These are phyloP conservation scores for Rachycentron canadum DNA, from an alignment of 2,797 vertebrate genomes.

Conservation along the genomic window DNA sequence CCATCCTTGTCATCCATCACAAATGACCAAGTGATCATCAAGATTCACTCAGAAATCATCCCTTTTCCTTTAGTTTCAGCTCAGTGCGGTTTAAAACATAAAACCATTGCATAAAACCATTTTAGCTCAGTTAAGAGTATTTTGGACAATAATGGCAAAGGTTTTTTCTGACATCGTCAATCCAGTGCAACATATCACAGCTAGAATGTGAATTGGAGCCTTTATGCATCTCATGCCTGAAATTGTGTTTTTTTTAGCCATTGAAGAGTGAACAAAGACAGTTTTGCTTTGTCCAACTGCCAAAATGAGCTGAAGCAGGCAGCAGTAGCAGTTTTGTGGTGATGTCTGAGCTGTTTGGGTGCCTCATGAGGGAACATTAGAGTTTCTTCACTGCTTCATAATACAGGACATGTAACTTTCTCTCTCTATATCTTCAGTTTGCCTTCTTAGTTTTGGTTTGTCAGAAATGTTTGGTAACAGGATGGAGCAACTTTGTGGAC, in stretches of 20 bases:
- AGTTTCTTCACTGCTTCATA: not conserved
- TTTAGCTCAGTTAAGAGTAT: not conserved
- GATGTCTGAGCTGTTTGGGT: not conserved
- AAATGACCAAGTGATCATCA: not conserved
- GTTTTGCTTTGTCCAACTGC: conserved; percentile 27
- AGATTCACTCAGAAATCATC: not conserved
- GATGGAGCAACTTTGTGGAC: not conserved
- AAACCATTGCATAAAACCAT: conserved; percentile 20
- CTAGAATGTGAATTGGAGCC: conserved; percentile 3
- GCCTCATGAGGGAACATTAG: conserved; percentile 2
- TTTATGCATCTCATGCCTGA: conserved; percentile 33
- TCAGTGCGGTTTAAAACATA: conserved; percentile 13
- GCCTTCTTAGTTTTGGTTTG: conserved; percentile 12
- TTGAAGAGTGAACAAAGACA: not conserved
- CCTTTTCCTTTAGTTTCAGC: not conserved
- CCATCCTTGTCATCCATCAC: not conserved
- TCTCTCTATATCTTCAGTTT: conserved; percentile 3
- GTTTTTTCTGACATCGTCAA: conserved; percentile 9
- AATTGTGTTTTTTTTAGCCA: not conserved
- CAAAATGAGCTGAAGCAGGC: conserved; percentile 30
- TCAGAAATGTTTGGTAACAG: not conserved
- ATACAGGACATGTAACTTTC: not conserved
- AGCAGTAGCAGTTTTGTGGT: conserved; percentile 1
- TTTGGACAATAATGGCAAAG: not conserved
- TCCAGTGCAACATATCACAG: conserved; percentile 11